A percentile compares a stretch with the other conserved stretches of the same genome.
Evolutionary conservation across 2,888 invertebrate species (phyloP).

Genomic region (Sarcophaga variegata): DNA sequence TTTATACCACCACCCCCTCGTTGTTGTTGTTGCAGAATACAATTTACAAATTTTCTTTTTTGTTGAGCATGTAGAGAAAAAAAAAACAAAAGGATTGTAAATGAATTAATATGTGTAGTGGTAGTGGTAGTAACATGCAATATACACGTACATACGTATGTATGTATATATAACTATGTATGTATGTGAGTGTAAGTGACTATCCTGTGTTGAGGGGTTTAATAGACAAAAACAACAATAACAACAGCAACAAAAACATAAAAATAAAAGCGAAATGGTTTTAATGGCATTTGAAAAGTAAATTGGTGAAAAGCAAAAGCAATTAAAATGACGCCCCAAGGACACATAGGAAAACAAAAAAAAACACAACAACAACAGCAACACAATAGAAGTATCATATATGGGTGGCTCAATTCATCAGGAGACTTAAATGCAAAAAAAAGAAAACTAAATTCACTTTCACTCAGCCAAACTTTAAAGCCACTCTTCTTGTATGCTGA

Average conservation of each 20-base stretch:
- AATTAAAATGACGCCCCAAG: slow-evolving; percentile 82
- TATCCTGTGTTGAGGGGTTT: not conserved
- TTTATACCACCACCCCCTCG: not conserved
- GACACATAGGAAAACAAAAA: slow-evolving; percentile 78
- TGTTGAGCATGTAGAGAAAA: not conserved
- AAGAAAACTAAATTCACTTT: no score
- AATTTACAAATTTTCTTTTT: not conserved
- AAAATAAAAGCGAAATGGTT: slow-evolving; percentile 74
- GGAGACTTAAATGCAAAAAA: not conserved
- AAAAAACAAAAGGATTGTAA: not conserved
- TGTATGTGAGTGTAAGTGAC: not conserved
- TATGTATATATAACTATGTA: not conserved
- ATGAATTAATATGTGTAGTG: not conserved
- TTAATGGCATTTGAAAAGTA: slow-evolving; percentile 80
- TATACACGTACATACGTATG: not conserved
- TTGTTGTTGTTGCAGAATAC: not conserved
- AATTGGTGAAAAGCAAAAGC: slow-evolving; percentile 78
- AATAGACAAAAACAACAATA: slow-evolving; percentile 17
- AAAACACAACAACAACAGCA: slow-evolving; percentile 13
- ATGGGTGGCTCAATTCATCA: slow-evolving; percentile 38
- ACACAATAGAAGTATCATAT: not conserved
- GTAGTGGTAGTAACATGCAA: not conserved
- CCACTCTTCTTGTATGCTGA: no score
- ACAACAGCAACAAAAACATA: no score
- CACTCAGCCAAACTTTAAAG: no score